phyloP scores from a whole-genome alignment of 2,888 invertebrate species.

The Epicampocera succincta region DNA sequence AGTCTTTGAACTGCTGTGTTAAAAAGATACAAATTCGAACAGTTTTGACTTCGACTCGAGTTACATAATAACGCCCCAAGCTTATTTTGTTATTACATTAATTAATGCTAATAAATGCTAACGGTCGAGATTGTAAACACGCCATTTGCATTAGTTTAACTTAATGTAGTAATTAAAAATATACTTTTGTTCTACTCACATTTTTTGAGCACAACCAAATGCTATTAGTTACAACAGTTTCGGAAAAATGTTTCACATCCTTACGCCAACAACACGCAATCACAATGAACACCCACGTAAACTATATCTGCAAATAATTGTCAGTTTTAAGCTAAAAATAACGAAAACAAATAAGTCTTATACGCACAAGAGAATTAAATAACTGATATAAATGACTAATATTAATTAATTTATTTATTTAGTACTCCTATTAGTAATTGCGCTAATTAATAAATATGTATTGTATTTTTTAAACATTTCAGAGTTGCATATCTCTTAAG shows the following conservation, averaged over 20 bases:
- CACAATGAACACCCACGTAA: slow-evolving; percentile 79
- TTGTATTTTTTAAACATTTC: background rate
- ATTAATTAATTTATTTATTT: slow-evolving; percentile 18
- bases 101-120: too few species aligned
- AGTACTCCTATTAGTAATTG: slow-evolving; percentile 3
- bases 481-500: background rate
- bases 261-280: slow-evolving; percentile 76
- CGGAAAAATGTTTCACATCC: slow-evolving; percentile 79
- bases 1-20: too few species aligned
- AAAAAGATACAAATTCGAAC: too few species aligned
- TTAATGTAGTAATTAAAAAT: too few species aligned
- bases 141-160: too few species aligned
- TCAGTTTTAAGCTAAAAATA: too few species aligned
- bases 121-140: too few species aligned
- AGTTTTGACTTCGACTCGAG: too few species aligned
- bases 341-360: too few species aligned
- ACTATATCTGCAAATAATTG: slow-evolving; percentile 75
- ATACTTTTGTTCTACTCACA: slow-evolving; percentile 71
- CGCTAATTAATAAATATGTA: slow-evolving; percentile 6
- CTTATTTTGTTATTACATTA: too few species aligned
- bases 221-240: slow-evolving; percentile 77
- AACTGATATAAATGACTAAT: background rate
- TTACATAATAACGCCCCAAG: too few species aligned
- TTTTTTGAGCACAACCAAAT: slow-evolving; percentile 81
- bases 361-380: too few species aligned